Evolutionary conservation across 1,140 invertebrate genomes (phyloP).

Genomic region (Ips nitidus): DNA sequence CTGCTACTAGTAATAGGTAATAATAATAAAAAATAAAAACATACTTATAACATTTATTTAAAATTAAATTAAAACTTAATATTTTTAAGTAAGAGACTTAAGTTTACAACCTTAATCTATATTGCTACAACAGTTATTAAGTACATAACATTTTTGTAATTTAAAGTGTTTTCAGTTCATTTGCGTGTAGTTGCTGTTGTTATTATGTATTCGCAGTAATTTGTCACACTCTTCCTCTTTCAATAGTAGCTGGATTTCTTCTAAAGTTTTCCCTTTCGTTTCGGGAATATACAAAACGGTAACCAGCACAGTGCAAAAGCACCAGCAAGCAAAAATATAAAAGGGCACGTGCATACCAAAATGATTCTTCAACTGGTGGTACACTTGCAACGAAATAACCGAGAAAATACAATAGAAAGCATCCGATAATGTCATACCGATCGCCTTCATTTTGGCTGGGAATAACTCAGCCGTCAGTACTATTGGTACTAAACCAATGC

Average conservation of each 20-base stretch:
- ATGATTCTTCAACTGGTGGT: slow-evolving; percentile 53
- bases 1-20: too few species aligned
- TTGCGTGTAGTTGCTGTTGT: slow-evolving; percentile 3
- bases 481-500: slow-evolving; percentile 64
- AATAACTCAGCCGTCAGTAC: slow-evolving; percentile 69
- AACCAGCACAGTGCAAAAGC: slow-evolving; percentile 62
- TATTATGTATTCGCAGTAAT: not conserved
- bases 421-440: slow-evolving; percentile 48
- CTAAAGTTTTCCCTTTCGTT: slow-evolving; percentile 76
- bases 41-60: too few species aligned
- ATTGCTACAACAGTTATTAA: too few species aligned
- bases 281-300: slow-evolving; percentile 70
- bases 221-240: slow-evolving; percentile 36
- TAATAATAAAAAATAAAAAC: too few species aligned
- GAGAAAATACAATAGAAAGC: slow-evolving; percentile 51
- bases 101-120: too few species aligned
- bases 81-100: too few species aligned
- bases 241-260: slow-evolving; percentile 65
- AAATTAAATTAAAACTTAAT: too few species aligned
- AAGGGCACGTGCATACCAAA: slow-evolving; percentile 62
- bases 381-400: slow-evolving; percentile 70
- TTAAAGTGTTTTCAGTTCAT: not conserved
- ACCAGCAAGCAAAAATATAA: slow-evolving; percentile 67
- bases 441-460: slow-evolving; percentile 62
- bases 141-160: too few species aligned